A percentile compares a stretch with the other conserved stretches of the same genome.
Conservation (phyloP, 2,888 invertebrate species). For the Pinctada fucata region DNA sequence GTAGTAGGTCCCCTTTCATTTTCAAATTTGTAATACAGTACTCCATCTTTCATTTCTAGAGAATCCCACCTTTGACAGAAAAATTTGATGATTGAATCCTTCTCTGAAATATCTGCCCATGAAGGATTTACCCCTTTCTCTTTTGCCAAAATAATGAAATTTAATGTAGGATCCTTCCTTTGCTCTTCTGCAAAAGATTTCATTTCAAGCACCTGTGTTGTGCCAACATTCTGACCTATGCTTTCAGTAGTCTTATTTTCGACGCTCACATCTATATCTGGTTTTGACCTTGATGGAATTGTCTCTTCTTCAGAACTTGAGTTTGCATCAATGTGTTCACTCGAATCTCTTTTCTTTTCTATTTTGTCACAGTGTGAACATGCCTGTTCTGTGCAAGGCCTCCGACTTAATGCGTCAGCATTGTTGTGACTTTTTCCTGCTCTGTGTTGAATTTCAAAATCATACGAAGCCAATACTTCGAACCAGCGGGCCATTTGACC, state of each 20-base stretch:
- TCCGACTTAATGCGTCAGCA: slow-evolving; percentile 10
- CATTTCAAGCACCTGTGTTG: too few species aligned
- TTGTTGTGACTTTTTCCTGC: slow-evolving; percentile 10
- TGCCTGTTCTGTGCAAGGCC: neutral
- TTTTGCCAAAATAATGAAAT: too few species aligned
- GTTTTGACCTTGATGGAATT: neutral
- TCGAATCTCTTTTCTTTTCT: neutral
- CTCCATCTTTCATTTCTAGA: neutral
- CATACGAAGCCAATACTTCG: slow-evolving; percentile 18
- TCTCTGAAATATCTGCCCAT: slow-evolving; percentile 5
- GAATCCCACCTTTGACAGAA: neutral
- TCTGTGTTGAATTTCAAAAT: slow-evolving; percentile 22
- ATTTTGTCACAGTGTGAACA: slow-evolving; percentile 2
- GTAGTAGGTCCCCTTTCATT: neutral
- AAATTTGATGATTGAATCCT: neutral
- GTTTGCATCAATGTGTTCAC: too few species aligned
- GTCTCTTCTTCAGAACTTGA: neutral
- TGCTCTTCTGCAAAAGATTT: too few species aligned
- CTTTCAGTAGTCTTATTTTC: too few species aligned
- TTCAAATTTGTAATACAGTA: neutral
- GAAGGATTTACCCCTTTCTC: too few species aligned
- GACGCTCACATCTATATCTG: too few species aligned
- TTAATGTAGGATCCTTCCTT: too few species aligned
- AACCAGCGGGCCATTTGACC: slow-evolving; percentile 16
- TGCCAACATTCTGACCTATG: too few species aligned